Conservation (phyloP, 2,888 invertebrate species). For the Hydrotaea diabolus region DNA sequence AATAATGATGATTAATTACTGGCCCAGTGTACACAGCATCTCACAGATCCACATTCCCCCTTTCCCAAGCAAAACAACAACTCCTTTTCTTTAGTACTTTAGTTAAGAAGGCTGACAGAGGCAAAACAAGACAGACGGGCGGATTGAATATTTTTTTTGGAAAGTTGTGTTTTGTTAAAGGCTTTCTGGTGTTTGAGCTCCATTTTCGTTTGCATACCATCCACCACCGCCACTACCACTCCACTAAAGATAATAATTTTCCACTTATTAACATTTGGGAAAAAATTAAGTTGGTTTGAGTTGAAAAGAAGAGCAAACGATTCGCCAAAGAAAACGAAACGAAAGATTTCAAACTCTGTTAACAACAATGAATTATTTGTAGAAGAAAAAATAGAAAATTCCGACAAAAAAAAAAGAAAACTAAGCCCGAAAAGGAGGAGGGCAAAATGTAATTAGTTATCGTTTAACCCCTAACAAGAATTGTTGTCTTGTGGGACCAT, state of each 20-base stretch:
- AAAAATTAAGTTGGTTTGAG: conserved; percentile 2
- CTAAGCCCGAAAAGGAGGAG: background rate
- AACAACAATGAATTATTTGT: conserved; percentile 2
- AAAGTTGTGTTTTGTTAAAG: conserved; percentile 9
- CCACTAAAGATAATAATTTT: conserved; percentile 31
- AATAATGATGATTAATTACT: conserved; percentile 37
- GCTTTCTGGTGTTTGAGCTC: background rate
- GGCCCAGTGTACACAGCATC: too few species aligned
- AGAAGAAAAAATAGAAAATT: background rate
- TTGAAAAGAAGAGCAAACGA: too few species aligned
- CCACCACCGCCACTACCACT: background rate
- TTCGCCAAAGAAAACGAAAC: conserved; percentile 9
- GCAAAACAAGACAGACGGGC: background rate
- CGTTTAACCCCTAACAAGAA: background rate
- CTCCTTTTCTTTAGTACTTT: background rate
- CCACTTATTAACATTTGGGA: conserved; percentile 22
- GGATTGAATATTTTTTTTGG: background rate
- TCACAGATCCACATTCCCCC: too few species aligned
- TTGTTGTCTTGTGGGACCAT: background rate
- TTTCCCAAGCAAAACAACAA: background rate
- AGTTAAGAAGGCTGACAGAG: too few species aligned
- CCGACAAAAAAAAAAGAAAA: too few species aligned
- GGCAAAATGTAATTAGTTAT: conserved; percentile 20
- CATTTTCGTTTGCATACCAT: background rate
- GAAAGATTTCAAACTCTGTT: conserved; percentile 14